Conservation (phyloP, 37 sponge, comb jelly and placozoan genomes). For the Oopsacas minuta region DNA sequence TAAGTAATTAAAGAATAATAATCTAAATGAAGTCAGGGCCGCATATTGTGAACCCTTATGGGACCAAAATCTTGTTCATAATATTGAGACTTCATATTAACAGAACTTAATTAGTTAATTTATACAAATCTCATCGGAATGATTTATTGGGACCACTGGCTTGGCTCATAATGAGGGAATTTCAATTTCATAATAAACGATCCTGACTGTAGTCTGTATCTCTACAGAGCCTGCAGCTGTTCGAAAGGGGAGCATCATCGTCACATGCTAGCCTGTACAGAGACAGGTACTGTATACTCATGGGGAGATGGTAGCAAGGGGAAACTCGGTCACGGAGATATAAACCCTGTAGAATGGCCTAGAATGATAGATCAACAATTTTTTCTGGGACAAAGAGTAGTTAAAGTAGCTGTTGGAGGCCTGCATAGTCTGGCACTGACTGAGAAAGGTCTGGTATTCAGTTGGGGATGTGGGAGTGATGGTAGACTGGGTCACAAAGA, state of each 20-base stretch:
- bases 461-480: constrained; percentile 62
- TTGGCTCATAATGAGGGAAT: too few species aligned
- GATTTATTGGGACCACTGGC: too few species aligned
- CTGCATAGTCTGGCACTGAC: constrained; percentile 46
- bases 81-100: too few species aligned
- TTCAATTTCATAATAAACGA: too few species aligned
- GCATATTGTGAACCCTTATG: too few species aligned
- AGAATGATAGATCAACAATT: constrained; percentile 23
- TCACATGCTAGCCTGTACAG: constrained; percentile 50
- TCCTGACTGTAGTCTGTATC: background rate
- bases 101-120: too few species aligned
- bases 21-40: too few species aligned
- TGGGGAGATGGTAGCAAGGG: constrained; percentile 74
- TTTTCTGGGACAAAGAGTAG: constrained; percentile 25
- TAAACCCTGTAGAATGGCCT: constrained; percentile 21
- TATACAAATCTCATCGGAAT: too few species aligned
- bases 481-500: constrained; percentile 49
- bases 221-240: constrained; percentile 30
- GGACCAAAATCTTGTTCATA: too few species aligned
- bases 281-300: constrained; percentile 40
- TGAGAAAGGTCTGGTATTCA: constrained; percentile 30
- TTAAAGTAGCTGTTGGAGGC: constrained; percentile 30
- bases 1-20: background rate
- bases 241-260: constrained; percentile 51
- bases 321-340: constrained; percentile 33